phyloP scores from a whole-genome alignment of 1,140 invertebrate species.

The Heliothis virescens region DNA sequence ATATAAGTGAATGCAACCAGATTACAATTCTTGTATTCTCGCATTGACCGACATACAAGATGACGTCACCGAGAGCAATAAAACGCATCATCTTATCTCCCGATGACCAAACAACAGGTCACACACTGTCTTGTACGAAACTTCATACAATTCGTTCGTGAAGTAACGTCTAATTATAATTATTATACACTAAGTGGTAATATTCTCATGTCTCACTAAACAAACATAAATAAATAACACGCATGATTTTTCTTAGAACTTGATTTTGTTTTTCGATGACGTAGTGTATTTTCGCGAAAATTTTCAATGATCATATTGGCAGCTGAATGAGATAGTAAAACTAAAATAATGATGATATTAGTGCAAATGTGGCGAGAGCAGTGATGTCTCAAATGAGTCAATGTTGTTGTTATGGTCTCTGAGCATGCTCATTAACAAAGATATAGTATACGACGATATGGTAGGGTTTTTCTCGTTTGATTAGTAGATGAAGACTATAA shows the following conservation, averaged over 20 bases:
- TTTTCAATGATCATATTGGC: not conserved
- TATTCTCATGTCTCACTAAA: not conserved
- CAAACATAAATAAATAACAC: not conserved
- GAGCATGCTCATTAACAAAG: too few relatives aligned
- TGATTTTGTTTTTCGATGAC: not conserved
- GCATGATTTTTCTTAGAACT: slow-evolving; percentile 1
- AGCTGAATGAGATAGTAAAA: not conserved
- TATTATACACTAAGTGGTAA: not conserved
- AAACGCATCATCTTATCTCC: not conserved
- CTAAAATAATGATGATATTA: too few relatives aligned
- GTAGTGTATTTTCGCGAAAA: not conserved
- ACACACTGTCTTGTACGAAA: not conserved
- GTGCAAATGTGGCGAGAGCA: not conserved
- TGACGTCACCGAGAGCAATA: not conserved
- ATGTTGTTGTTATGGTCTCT: not conserved
- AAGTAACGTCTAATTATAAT: slow-evolving; percentile 19
- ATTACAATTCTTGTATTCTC: too few relatives aligned
- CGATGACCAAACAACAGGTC: not conserved
- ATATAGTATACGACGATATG: too few relatives aligned
- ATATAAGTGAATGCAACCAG: too few relatives aligned
- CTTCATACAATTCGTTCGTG: not conserved
- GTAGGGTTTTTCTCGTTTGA: too few relatives aligned
- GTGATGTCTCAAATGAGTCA: not conserved
- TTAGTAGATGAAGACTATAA: too few relatives aligned
- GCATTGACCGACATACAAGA: too few relatives aligned